Evolutionary conservation across 2,888 invertebrate genomes (phyloP), one percentile per base, ranked within the genome.

Genomic region (Lobophora halterata): DNA sequence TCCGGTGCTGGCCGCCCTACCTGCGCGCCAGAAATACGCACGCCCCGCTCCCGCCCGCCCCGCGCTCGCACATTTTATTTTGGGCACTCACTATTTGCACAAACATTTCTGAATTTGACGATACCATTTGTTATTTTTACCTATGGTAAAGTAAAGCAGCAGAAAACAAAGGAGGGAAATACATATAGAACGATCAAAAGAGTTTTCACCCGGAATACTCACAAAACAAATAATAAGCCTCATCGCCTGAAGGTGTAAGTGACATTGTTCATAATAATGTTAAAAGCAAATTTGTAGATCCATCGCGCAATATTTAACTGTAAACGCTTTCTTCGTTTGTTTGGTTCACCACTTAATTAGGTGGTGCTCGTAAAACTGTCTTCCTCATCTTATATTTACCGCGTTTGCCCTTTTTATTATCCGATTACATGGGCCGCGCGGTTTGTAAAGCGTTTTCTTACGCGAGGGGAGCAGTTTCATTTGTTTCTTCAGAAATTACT

Each of bases 311-410:
- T 59, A 61, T 65, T 65, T 53, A 58, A 66, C 65, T 68, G 74
- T 79, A 76, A 85, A 76, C 76, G 79, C 70, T 85, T 76, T 68
- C 68, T 81, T 75, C 73, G 70, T 79, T 76, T 81, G 76, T 79
- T 79, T 79, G 75, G 80, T 79, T 83, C 80, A 79, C 86, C 86
- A 79, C 87, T 87, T 87, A 87, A 87, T 87, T 87, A 87, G 87
- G 83, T 79, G 77, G 71, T 71, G 82, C 75, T 87, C 87, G 87
- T 87, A 87, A 87, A 87, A 87, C 87, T 87, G 87, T 87, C 87
- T 87, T 86, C 82, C 86, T 87, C 87, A 86, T 87, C 87, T 86
- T 85, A 86, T 87, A 87, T 87, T 87, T 87, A 87, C 86, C 85
- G 83, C 85, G 85, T 85, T 86, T 82, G 86, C 86, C 87, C 87